phyloP scores from a whole-genome alignment of 1,140 invertebrate genomes.

The Solenopsis fugax region DNA sequence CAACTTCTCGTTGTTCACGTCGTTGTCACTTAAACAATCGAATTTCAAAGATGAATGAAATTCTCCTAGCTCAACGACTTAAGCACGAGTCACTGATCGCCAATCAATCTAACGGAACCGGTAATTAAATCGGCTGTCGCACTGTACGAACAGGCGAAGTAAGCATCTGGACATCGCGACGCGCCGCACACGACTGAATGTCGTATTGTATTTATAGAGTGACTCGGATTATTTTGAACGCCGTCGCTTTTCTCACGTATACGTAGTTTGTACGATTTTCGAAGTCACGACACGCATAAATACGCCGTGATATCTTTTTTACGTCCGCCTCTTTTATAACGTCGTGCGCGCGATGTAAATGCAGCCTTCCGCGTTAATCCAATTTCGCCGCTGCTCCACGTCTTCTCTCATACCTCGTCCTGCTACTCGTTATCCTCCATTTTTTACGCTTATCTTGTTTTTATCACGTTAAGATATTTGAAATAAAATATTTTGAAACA shows the following conservation, averaged over 20 bases:
- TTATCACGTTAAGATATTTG: background rate
- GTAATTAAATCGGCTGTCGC: slow-evolving; percentile 27
- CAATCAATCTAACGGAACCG: background rate
- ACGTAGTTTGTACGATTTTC: slow-evolving; percentile 66
- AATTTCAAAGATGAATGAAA: background rate
- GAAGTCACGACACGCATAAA: slow-evolving; percentile 41
- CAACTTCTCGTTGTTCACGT: background rate
- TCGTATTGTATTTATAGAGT: slow-evolving; percentile 87
- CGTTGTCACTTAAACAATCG: background rate
- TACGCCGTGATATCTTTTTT: slow-evolving; percentile 52
- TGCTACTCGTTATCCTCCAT: background rate
- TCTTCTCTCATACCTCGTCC: background rate
- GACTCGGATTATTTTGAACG: slow-evolving; percentile 86
- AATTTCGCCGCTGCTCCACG: slow-evolving; percentile 16
- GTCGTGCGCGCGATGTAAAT: slow-evolving; percentile 2
- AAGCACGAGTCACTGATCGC: background rate
- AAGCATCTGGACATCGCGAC: slow-evolving; percentile 84
- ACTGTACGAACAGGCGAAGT: slow-evolving; percentile 42
- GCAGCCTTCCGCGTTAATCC: slow-evolving; percentile 21
- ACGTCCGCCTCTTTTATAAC: background rate
- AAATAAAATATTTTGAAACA: background rate
- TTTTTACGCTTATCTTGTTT: background rate
- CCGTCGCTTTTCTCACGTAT: slow-evolving; percentile 82
- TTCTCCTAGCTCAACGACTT: background rate
- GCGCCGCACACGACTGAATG: slow-evolving; percentile 85